Base-by-base conservation (phyloP, 2,113 vertebrate genomes). In the Phalacrocorax pelagicus region DNA sequence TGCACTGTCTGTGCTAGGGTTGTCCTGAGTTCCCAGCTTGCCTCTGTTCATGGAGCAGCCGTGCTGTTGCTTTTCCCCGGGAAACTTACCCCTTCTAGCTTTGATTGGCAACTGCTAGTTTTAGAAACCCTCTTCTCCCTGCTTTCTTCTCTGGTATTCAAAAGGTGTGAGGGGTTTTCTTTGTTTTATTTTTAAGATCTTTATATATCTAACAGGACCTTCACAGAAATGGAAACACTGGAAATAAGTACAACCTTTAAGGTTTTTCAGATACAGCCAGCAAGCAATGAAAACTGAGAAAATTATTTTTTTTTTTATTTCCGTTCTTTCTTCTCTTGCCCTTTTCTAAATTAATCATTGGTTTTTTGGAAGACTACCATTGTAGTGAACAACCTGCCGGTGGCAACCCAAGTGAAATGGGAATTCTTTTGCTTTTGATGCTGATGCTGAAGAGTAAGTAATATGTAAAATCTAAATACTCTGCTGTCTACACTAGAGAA, bases 21-120 rank as follows among this genome's bases (percentile, higher is more conserved):
- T 40, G 13, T 46, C 26, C 10, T 8, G 38, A 32, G 22, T 14
- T 87, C 27, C 32, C 44, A 58, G 24, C 9, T 19, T 67, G 36
- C 10, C 7, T 81, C 66, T 3, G 1, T 22, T 66, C 69, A 42
- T 6, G 11, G 36, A 74, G 22, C 8, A 44, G 59, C 32, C 36
- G 6, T 51, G n/a, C 12, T 42, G 4, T 57, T 42, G 11, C 24
- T 65, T 30, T 13, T 49, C 6, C 6, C 14, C 1, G 5, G 15
- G 12, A 10, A 3, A 1, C 3, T 0, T 24, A 36, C 9, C 10
- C 11, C 38, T 52, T 66, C 52, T 59, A 52, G 32, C 10, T 82
- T 22, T 59, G 32, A 44, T 2, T 67, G 27, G 15, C 32, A 36
- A 22, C 18, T 26, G 26, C 6, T 67, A 40, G 23, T 42, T 90